Percentiles rank a stretch among this genome's conserved stretches.
Evolutionary conservation across 2,797 vertebrate genomes (phyloP).

Genomic region (Cynodonichthys magdalenae): DNA sequence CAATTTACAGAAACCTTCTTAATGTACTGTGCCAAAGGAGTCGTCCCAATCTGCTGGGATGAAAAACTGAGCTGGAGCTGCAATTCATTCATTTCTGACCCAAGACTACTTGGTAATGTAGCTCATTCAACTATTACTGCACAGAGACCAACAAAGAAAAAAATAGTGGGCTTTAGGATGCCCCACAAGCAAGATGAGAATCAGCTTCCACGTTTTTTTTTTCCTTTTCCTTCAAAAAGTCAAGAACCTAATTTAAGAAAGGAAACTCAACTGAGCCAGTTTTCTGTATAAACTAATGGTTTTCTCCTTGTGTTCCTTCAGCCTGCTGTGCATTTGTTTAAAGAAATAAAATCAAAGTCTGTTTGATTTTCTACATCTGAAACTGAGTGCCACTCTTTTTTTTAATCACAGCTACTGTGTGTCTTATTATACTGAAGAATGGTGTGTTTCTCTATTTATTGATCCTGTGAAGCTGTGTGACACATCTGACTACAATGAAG

Average conservation of each 20-base stretch:
- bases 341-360: constrained; percentile 67
- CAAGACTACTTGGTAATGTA: constrained; percentile 16
- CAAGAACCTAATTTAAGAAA: constrained; percentile 45
- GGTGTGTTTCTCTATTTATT: constrained; percentile 59
- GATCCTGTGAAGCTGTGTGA: constrained; percentile 61
- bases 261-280: constrained; percentile 49
- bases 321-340: constrained; percentile 66
- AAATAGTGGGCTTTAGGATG: constrained; percentile 34
- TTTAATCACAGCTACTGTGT: constrained; percentile 51
- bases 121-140: constrained; percentile 4
- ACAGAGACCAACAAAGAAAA: not conserved
- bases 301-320: constrained; percentile 68
- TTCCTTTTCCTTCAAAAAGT: constrained; percentile 28
- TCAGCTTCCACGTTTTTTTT: constrained; percentile 25
- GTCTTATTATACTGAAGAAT: constrained; percentile 49
- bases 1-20: constrained; percentile 69
- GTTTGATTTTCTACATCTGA: constrained; percentile 72
- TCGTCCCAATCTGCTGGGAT: constrained; percentile 47
- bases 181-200: constrained; percentile 35
- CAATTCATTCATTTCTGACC: constrained; percentile 29
- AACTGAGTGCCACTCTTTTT: constrained; percentile 72
- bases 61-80: constrained; percentile 39
- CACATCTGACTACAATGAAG: constrained; percentile 74
- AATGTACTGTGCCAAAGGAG: constrained; percentile 77
- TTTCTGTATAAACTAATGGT: constrained; percentile 48